phyloP scores from a whole-genome alignment of 2,113 vertebrate species.

The Odocoileus virginianus region DNA sequence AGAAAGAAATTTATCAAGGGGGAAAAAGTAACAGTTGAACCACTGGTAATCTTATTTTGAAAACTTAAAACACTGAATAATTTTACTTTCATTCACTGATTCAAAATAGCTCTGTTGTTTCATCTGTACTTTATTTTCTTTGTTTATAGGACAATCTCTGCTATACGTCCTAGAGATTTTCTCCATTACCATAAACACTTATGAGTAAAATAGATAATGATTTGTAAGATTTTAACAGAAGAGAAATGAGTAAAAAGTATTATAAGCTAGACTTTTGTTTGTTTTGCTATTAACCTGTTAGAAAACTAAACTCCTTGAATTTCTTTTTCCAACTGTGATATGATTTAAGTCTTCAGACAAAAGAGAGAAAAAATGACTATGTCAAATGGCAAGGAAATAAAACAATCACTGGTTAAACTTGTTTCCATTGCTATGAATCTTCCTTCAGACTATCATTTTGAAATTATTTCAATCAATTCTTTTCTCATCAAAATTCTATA shows the following conservation, averaged over 20 bases:
- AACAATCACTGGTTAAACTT: neutral
- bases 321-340: neutral
- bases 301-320: neutral
- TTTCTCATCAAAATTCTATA: neutral
- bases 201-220: neutral
- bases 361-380: neutral
- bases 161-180: neutral
- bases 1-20: neutral
- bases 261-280: neutral
- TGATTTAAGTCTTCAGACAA: neutral
- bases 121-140: neutral
- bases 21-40: neutral
- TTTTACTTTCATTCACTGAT: neutral
- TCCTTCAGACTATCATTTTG: neutral
- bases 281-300: neutral
- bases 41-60: neutral
- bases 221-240: neutral
- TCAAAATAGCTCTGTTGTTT: neutral
- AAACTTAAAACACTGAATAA: neutral
- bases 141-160: neutral
- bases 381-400: neutral
- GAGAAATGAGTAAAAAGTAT: neutral
- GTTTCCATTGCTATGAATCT: neutral
- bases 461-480: neutral
- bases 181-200: neutral